Conservation (phyloP, 2,113 vertebrate species). For the Microcebus jonahi region DNA sequence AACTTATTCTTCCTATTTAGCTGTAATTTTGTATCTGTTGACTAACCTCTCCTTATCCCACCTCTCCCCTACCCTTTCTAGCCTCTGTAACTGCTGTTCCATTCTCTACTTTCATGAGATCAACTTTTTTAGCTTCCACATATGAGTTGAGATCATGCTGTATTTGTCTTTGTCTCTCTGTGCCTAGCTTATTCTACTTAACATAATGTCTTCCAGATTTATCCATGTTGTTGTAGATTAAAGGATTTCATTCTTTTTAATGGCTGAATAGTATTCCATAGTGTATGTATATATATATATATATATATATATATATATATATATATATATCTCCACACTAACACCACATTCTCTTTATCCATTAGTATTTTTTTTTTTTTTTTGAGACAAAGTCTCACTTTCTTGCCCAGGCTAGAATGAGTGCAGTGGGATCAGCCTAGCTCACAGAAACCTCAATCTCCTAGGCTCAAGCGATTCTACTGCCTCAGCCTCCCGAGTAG, state of each 20-base stretch:
- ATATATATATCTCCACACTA: too few species aligned
- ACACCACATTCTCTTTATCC: background rate
- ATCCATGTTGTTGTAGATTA: background rate
- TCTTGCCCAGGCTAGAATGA: too few species aligned
- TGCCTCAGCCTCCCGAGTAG: too few species aligned
- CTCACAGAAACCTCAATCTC: too few species aligned
- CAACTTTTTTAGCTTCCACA: background rate
- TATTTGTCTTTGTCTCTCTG: background rate
- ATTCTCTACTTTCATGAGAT: background rate
- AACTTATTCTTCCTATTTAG: background rate
- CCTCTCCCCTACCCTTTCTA: background rate
- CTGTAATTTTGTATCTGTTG: background rate
- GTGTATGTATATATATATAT: background rate
- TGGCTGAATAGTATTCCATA: background rate
- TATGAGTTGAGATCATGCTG: background rate
- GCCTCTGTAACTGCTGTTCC: background rate
- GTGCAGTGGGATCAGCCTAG: too few species aligned
- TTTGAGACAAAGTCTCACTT: too few species aligned
- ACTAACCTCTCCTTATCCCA: background rate
- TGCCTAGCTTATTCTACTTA: background rate
- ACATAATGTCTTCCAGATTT: background rate
- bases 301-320: too few species aligned
- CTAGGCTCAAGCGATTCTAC: too few species aligned
- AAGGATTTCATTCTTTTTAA: background rate
- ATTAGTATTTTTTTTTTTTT: background rate